Percentiles rank a stretch among this genome's conserved stretches.
phyloP scores from a whole-genome alignment of 2,113 vertebrate genomes.

The Pogonocichla stellata region DNA sequence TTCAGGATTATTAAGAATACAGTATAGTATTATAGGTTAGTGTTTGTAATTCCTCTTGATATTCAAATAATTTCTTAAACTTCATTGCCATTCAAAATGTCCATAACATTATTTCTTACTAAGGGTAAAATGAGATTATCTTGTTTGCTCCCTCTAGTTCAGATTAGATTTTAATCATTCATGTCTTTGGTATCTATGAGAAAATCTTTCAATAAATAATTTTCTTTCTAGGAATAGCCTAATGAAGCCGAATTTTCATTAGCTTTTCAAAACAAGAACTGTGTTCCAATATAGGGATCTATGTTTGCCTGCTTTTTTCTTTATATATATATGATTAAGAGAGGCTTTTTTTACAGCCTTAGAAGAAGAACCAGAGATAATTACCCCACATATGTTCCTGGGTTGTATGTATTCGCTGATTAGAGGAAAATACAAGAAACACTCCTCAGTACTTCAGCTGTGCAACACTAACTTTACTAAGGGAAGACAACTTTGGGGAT shows the following conservation, averaged over 20 bases:
- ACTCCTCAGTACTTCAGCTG: not conserved
- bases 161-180: not conserved
- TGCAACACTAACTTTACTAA: not conserved
- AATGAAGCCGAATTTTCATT: slow-evolving; percentile 7
- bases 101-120: not conserved
- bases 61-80: not conserved
- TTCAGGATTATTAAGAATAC: not conserved
- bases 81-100: not conserved
- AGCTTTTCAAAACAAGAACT: not conserved
- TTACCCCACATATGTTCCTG: not conserved
- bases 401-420: not conserved
- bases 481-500: not conserved
- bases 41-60: not conserved
- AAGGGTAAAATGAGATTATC: not conserved
- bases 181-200: not conserved
- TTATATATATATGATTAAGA: not conserved
- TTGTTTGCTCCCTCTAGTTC: not conserved
- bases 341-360: not conserved
- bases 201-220: not conserved
- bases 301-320: not conserved
- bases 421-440: not conserved
- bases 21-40: not conserved
- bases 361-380: not conserved
- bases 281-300: not conserved
- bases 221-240: not conserved